phyloP scores from a whole-genome alignment of 1,140 invertebrate species.

The Pollicipes pollicipes region DNA sequence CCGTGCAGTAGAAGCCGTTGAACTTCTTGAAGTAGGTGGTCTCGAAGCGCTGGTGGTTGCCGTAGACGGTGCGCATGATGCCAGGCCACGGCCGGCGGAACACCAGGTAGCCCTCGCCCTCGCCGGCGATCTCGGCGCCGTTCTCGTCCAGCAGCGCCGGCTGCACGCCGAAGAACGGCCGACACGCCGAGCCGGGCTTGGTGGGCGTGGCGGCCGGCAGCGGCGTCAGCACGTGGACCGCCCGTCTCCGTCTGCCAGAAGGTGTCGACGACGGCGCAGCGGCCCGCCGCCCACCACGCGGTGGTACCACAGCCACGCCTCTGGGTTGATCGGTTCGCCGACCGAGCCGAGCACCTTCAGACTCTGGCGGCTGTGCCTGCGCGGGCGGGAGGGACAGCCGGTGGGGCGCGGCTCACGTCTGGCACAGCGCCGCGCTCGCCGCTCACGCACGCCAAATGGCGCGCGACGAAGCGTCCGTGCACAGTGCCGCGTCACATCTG shows the following conservation, averaged over 20 bases:
- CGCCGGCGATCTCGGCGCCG: slow-evolving; percentile 66
- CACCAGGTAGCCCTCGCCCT: slow-evolving; percentile 83
- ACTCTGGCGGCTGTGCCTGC: slow-evolving; percentile 31
- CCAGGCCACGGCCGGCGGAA: slow-evolving; percentile 90
- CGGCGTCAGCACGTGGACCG: slow-evolving; percentile 80
- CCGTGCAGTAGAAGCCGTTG: slow-evolving; percentile 88
- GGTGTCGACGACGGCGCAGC: slow-evolving; percentile 78
- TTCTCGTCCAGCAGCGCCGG: slow-evolving; percentile 73
- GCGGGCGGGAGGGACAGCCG: no score
- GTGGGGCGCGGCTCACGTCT: no score
- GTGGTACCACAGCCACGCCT: slow-evolving; percentile 97
- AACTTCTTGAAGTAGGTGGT: slow-evolving; percentile 90
- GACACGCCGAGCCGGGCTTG: slow-evolving; percentile 84
- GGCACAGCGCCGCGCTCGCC: no score
- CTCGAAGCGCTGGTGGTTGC: slow-evolving; percentile 81
- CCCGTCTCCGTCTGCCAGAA: slow-evolving; percentile 99
- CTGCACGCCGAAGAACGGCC: slow-evolving; percentile 91
- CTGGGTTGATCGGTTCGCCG: slow-evolving; percentile 91
- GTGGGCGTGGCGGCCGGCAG: slow-evolving; percentile 84
- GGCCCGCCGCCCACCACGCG: slow-evolving; percentile 29
- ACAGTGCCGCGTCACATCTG: no score
- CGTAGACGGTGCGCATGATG: slow-evolving; percentile 85
- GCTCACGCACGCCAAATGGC: no score
- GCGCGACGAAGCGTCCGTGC: no score
- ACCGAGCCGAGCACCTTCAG: slow-evolving; percentile 81